Percentiles rank a stretch among this genome's conserved stretches.
phyloP scores from a whole-genome alignment of 2,888 invertebrate species.

The Andrena bicolor region DNA sequence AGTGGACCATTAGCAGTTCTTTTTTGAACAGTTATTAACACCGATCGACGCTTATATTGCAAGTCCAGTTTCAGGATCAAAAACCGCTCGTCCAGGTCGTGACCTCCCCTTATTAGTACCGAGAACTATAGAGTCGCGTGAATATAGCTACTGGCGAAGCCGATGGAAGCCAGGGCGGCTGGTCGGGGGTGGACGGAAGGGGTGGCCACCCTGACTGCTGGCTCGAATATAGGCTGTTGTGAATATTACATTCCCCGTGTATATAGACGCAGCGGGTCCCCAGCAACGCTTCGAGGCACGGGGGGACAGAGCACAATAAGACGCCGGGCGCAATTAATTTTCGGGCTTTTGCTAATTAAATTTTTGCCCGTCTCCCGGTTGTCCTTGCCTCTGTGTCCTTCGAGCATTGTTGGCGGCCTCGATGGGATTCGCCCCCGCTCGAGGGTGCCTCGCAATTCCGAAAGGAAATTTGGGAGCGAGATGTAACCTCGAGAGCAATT shows the following conservation, averaged over 20 bases:
- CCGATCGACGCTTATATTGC: no score
- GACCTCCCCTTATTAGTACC: no score
- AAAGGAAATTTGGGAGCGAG: background rate
- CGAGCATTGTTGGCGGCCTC: slow-evolving; percentile 38
- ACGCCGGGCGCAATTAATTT: slow-evolving; percentile 83
- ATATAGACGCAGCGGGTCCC: slow-evolving; percentile 74
- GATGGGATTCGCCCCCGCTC: background rate
- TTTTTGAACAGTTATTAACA: no score
- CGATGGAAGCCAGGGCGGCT: slow-evolving; percentile 30
- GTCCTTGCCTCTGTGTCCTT: slow-evolving; percentile 38
- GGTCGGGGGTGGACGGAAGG: slow-evolving; percentile 49
- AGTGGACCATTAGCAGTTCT: no score
- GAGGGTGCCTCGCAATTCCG: background rate
- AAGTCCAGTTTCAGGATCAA: no score
- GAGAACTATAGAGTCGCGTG: background rate
- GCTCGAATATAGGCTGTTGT: slow-evolving; percentile 81
- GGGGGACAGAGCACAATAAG: slow-evolving; percentile 79
- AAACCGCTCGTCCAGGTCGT: no score
- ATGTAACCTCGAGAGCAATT: background rate
- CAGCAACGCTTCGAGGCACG: slow-evolving; percentile 70
- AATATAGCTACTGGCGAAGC: slow-evolving; percentile 17
- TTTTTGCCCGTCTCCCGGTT: slow-evolving; percentile 76
- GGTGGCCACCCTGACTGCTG: slow-evolving; percentile 71
- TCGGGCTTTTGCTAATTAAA: slow-evolving; percentile 84
- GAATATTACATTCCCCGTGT: slow-evolving; percentile 84